Evolutionary conservation across 1,140 invertebrate genomes (phyloP), one percentile per base, ranked within the genome.

Genomic region (Maconellicoccus hirsutus): DNA sequence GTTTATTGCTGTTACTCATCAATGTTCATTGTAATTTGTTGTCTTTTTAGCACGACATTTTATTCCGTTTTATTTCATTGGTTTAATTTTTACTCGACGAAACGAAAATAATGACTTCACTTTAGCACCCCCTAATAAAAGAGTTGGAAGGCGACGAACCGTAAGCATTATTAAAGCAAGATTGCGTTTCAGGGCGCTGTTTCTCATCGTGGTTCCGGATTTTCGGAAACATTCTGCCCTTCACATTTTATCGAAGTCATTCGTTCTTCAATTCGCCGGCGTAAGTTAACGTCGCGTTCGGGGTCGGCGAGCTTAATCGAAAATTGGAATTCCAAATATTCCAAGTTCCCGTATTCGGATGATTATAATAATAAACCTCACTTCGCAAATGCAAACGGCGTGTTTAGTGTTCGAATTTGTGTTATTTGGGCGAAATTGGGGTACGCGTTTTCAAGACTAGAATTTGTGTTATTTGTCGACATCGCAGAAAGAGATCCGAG

Each of bases 61-160:
- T n/a, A n/a, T n/a, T n/a, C n/a, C n/a, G n/a, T n/a, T n/a, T n/a
- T n/a, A n/a, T n/a, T n/a, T n/a, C n/a, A n/a, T n/a, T n/a, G n/a
- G n/a, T n/a, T n/a, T n/a, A n/a, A n/a, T n/a, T n/a, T n/a, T n/a
- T n/a, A n/a, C n/a, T n/a, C n/a, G n/a, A n/a, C n/a, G n/a, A n/a
- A n/a, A n/a, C n/a, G n/a, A n/a, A 33, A 33, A 3, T 12, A 33
- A 33, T 12, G 4, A 33, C 29, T 12, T 6, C n/a, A 52, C n/a
- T 52, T 52, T 52, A 16, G n/a, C 2, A 52, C 10, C 42, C 42
- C 42, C 42, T 52, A 16, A 16, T 52, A 52, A 52, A 52, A 52
- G 42, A 52, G 42, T 52, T 52, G n/a, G n/a, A 52, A 52, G 42
- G 42, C 42, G 42, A 52, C 42, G 42, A 52, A 52, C 42, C 42